These are phyloP conservation scores for Neotoxoptera formosana DNA, from an alignment of 1,140 invertebrate genomes.

Conservation along the genomic window DNA sequence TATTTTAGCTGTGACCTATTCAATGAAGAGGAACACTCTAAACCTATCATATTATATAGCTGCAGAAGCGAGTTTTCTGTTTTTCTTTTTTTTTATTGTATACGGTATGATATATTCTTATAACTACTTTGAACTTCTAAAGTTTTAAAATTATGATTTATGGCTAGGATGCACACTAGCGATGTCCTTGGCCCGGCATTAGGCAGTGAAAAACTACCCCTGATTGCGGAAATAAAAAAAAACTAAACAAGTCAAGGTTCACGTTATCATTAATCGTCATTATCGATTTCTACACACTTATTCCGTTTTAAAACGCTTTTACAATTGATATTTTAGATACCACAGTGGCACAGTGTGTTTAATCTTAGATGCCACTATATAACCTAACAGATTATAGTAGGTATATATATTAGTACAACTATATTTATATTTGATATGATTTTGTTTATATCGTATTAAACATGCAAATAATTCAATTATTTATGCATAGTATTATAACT, in stretches of 20 bases:
- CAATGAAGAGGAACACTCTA: neutral
- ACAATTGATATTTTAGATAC: neutral
- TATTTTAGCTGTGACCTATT: neutral
- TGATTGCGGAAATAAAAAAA: conserved; percentile 43
- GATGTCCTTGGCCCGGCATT: conserved; percentile 4
- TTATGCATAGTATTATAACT: neutral
- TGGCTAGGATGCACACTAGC: neutral
- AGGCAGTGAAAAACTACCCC: conserved; percentile 7
- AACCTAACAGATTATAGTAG: no score
- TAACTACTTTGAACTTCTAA: neutral
- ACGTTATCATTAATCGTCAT: neutral
- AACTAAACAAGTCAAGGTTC: conserved; percentile 45
- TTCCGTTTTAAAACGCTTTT: neutral
- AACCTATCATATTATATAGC: neutral
- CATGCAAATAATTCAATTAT: neutral
- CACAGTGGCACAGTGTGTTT: neutral
- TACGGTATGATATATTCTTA: neutral
- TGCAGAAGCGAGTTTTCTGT: neutral
- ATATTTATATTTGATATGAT: neutral
- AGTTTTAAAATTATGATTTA: neutral
- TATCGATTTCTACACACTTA: neutral
- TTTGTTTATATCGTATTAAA: neutral
- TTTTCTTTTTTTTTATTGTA: neutral
- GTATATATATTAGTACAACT: neutral
- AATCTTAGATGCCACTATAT: no score